Conservation (phyloP, 1,140 invertebrate genomes). For the Drosophila varians region DNA sequence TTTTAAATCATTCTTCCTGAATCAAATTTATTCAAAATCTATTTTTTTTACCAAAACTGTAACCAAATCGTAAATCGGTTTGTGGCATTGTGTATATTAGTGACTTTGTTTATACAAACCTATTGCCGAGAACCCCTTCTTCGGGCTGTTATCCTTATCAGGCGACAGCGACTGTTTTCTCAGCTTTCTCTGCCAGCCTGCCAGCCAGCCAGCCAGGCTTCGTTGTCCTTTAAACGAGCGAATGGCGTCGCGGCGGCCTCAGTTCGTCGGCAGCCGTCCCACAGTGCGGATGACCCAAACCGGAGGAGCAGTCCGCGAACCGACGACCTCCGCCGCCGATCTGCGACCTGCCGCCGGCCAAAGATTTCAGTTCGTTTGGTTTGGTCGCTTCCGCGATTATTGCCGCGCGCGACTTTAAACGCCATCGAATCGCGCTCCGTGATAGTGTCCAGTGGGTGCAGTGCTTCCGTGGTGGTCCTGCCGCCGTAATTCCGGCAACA, state of each 20-base stretch:
- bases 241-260: slow-evolving; percentile 34
- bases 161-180: slow-evolving; percentile 41
- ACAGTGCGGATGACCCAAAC: slow-evolving; percentile 65
- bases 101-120: slow-evolving; percentile 10
- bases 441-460: neutral
- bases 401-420: slow-evolving; percentile 16
- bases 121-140: slow-evolving; percentile 30
- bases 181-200: slow-evolving; percentile 37
- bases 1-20: too few species aligned
- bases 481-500: slow-evolving; percentile 8
- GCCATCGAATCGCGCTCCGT: slow-evolving; percentile 14
- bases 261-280: slow-evolving; percentile 78
- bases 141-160: slow-evolving; percentile 67
- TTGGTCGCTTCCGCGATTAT: slow-evolving; percentile 15
- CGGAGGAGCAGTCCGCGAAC: slow-evolving; percentile 25
- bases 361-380: slow-evolving; percentile 8
- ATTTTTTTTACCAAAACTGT: neutral
- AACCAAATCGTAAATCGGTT: slow-evolving; percentile 13
- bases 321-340: slow-evolving; percentile 15
- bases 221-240: slow-evolving; percentile 64
- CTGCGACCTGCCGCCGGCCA: slow-evolving; percentile 9
- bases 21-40: too few species aligned
- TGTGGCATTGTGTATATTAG: slow-evolving; percentile 12
- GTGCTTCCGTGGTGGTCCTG: neutral
- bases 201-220: slow-evolving; percentile 19